phyloP scores from a whole-genome alignment of 2,888 invertebrate species.

The Pandemis cinnamomeana region DNA sequence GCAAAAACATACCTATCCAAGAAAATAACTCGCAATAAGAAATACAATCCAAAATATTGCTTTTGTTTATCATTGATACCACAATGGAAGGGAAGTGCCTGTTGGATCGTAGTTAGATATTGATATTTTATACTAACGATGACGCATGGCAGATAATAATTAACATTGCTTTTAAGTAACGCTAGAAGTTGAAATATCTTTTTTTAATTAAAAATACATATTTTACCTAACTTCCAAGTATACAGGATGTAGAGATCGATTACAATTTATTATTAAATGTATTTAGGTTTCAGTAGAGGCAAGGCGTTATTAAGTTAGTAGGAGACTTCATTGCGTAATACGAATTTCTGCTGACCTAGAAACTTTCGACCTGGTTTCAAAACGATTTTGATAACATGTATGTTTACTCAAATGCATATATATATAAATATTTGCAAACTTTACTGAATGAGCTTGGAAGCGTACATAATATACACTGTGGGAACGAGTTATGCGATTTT shows the following conservation, averaged over 20 bases:
- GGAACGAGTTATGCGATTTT: no score
- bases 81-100: slow-evolving; percentile 25
- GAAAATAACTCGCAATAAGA: slow-evolving; percentile 49
- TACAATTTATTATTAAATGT: not conserved
- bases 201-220: not conserved
- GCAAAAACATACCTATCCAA: slow-evolving; percentile 67
- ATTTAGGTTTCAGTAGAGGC: not conserved
- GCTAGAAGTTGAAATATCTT: not conserved
- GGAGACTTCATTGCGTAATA: not conserved
- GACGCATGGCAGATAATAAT: slow-evolving; percentile 34
- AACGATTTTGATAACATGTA: not conserved
- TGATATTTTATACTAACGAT: slow-evolving; percentile 24
- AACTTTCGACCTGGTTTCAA: slow-evolving; percentile 8
- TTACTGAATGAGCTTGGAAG: not conserved
- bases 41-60: slow-evolving; percentile 37
- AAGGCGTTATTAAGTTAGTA: not conserved
- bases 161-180: slow-evolving; percentile 12
- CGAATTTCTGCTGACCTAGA: slow-evolving; percentile 8
- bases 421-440: not conserved
- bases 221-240: slow-evolving; percentile 10
- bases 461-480: no score
- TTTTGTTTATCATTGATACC: slow-evolving; percentile 37
- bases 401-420: not conserved
- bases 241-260: not conserved
- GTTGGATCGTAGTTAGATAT: slow-evolving; percentile 13